These are phyloP conservation scores for Phengaris alcon DNA, from an alignment of 2,888 invertebrate genomes.

Conservation along the genomic window DNA sequence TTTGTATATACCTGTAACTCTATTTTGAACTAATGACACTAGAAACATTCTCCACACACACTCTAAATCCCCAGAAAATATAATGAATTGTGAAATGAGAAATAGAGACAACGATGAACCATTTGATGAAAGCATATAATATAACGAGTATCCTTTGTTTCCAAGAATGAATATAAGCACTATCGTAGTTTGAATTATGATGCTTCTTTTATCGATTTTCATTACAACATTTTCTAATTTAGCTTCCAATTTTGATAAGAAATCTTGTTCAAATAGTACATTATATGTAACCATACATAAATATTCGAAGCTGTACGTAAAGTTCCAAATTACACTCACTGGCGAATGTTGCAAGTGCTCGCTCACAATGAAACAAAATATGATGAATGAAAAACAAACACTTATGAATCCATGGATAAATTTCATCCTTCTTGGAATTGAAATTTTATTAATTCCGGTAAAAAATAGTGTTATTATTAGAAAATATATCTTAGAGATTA, in stretches of 20 bases:
- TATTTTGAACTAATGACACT: not conserved
- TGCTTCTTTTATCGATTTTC: not conserved
- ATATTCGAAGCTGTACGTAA: slow-evolving; percentile 6
- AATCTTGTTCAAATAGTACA: not conserved
- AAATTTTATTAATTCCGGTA: not conserved
- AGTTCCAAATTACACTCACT: not conserved
- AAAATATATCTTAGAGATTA: slow-evolving; percentile 1
- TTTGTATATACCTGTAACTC: not conserved
- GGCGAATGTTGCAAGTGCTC: not conserved
- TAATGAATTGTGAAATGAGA: slow-evolving; percentile 1
- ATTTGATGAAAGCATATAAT: not conserved
- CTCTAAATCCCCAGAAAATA: not conserved
- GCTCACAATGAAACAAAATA: not conserved
- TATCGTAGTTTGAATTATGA: not conserved
- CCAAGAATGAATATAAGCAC: not conserved
- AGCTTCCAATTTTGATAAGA: not conserved
- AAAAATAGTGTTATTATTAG: not conserved
- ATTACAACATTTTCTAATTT: not conserved
- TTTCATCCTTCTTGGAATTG: not conserved
- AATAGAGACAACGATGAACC: not conserved
- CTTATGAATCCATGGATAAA: not conserved
- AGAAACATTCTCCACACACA: slow-evolving; percentile 3
- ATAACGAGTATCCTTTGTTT: not conserved
- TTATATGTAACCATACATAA: not conserved
- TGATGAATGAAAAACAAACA: not conserved